Conservation (phyloP, 1,140 invertebrate genomes). For the Sarcophaga peregrina region DNA sequence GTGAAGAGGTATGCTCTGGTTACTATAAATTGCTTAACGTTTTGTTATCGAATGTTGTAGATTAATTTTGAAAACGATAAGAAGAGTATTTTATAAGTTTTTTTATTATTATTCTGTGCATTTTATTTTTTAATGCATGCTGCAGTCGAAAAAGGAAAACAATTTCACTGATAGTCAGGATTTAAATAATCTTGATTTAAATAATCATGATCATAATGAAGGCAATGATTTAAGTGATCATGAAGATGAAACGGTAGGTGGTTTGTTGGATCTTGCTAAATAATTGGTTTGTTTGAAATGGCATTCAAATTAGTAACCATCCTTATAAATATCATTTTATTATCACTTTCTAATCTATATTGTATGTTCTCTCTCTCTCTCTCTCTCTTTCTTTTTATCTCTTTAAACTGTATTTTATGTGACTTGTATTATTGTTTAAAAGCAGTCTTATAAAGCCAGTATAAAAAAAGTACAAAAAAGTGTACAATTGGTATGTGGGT, state of each 20-base stretch:
- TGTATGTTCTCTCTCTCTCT: conserved; percentile 15
- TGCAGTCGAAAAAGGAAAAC: not conserved
- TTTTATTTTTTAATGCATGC: conserved; percentile 16
- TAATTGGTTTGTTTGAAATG: too few species aligned
- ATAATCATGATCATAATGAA: not conserved
- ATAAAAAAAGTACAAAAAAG: conserved; percentile 28
- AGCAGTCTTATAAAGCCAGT: conserved; percentile 33
- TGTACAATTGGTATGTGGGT: conserved; percentile 40
- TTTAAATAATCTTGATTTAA: not conserved
- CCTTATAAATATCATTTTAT: not conserved
- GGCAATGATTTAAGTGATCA: too few species aligned
- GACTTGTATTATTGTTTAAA: conserved; percentile 43
- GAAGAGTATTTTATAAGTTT: not conserved
- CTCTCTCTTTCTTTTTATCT: not conserved
- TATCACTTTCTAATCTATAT: conserved; percentile 8
- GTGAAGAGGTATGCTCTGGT: not conserved
- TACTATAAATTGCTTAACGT: not conserved
- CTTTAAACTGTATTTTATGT: not conserved
- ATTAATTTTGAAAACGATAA: too few species aligned
- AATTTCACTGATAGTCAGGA: not conserved
- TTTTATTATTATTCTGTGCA: not conserved
- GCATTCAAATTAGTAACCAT: too few species aligned
- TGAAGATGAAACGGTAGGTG: not conserved
- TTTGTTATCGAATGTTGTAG: not conserved
- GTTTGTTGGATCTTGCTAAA: too few species aligned